Evolutionary conservation across 2,113 vertebrate species (phyloP), one percentile per base, ranked within the genome.

Genomic region (Pachycephala philippinensis): DNA sequence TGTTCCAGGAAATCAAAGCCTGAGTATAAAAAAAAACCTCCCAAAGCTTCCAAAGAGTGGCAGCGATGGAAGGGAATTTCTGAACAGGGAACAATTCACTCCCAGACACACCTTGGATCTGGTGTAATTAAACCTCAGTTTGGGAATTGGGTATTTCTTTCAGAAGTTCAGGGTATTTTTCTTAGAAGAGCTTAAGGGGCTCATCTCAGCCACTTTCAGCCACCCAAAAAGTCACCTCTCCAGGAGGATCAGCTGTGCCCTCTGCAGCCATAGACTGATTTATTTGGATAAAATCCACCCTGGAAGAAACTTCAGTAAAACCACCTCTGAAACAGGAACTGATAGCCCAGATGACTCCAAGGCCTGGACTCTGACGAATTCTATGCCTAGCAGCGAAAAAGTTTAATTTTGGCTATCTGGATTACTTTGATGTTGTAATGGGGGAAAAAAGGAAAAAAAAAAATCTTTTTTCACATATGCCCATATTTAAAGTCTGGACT

Each of bases 391-490:
- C 4, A 59, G 50, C 14, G 5, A 44, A 88, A 1, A 21, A 53
- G 3, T 2, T n/a, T 13, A 7, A 40, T 76, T 89, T 72, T 64
- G 22, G 23, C 61, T 60, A 37, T 30, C 33, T 76, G 39, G 28
- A n/a, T 30, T 3, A 7, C 40, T 84, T 56, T 35, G 3, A 56
- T 72, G 9, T 11, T 65, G 9, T 27, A 30, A 68, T 4, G 2
- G 1, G 2, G 2, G n/a, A n/a, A n/a, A n/a, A n/a, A n/a, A n/a
- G n/a, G n/a, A n/a, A 7, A 20, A 9, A 20, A 45, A 8, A 23
- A 23, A 22, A 9, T 0, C 6, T 50, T 15, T 61, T 20, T 71
- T 79, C 27, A 69, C 13, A 42, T 18, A 6, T 40, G 5, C 2
- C 27, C 11, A 50, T 13, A 59, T 1, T 39, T 4, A 27, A 93